Evolutionary conservation across 2,888 invertebrate species (phyloP).

Genomic region (Troilus luridus): DNA sequence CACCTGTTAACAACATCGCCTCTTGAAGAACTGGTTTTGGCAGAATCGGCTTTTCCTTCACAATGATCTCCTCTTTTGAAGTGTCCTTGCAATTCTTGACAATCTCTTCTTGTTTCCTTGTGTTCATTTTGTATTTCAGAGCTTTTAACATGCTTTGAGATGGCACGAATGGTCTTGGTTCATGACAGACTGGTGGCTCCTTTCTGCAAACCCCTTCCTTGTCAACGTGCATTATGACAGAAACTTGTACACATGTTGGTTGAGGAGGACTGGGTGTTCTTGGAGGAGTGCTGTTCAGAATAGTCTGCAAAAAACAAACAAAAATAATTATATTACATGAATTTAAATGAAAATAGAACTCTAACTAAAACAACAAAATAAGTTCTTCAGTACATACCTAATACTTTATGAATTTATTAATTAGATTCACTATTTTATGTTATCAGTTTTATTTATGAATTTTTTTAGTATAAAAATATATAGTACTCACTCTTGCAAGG

Average conservation of each 20-base stretch:
- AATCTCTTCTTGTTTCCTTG: conserved; percentile 74
- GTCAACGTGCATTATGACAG: conserved; percentile 90
- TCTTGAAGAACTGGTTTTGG: conserved; percentile 52
- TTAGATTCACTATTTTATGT: neutral
- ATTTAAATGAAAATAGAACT: neutral
- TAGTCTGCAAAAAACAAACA: conserved; percentile 65
- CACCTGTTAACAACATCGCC: conserved; percentile 55
- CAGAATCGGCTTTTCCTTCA: conserved; percentile 48
- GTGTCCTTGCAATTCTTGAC: conserved; percentile 77
- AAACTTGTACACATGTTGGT: conserved; percentile 71
- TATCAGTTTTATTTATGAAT: neutral
- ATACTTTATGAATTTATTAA: neutral
- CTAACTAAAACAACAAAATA: neutral
- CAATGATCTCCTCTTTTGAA: conserved; percentile 64
- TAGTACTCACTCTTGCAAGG: conserved; percentile 70
- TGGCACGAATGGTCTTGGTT: conserved; percentile 61
- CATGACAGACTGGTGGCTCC: conserved; percentile 64
- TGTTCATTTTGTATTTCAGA: conserved; percentile 81
- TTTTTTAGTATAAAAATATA: neutral
- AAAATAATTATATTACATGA: conserved; percentile 4
- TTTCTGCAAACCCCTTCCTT: conserved; percentile 81
- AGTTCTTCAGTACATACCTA: neutral
- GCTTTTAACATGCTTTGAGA: conserved; percentile 77
- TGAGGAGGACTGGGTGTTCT: conserved; percentile 70
- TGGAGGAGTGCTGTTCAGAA: conserved; percentile 74